Base-by-base conservation (phyloP, 1,140 invertebrate species). In the Bradysia coprophila region DNA sequence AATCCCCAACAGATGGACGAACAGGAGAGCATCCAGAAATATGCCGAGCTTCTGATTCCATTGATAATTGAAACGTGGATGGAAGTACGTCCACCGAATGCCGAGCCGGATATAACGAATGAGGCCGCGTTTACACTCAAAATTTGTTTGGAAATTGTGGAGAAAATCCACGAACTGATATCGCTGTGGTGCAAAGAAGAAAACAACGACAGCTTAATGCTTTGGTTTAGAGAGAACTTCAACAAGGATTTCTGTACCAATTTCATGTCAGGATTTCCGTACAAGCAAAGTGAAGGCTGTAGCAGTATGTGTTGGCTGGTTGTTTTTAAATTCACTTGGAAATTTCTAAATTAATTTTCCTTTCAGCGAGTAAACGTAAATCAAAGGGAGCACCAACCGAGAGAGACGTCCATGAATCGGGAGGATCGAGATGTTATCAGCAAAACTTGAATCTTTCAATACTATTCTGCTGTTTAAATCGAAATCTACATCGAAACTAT, bases 11-110 rank as follows among this genome's bases (percentile, higher is more conserved):
- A n/a, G n/a, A n/a, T n/a, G n/a, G n/a, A n/a, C 24, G 24, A 13
- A 28, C 13, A 28, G 24, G 24, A 51, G 53, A 10, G 59, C 42
- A 61, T 68, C 37, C 57, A 57, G 21, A 64, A 60, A 32, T 75
- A 78, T 52, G 59, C 76, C 15, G 61, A 71, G 45, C 65, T 69
- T 36, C 59, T 82, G 11, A 62, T 81, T 53, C 75, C 77, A n/a
- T 55, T 83, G 15, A 65, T 82, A 19, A 71, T 75, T 56, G 78
- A 81, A 52, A 76, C 70, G 42, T 83, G 78, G 80, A 48, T 79
- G 18, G 80, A 82, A 66, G 73, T 77, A 16, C 58, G 67, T 19
- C 70, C 76, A 0, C 64, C 61, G 42, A 48, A 52, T 38, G 51
- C 52, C 13, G 51, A 52, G 43, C 56, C 48, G 48, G 53, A 53